phyloP scores from a whole-genome alignment of 2,888 invertebrate genomes.

The Macropis europaea region DNA sequence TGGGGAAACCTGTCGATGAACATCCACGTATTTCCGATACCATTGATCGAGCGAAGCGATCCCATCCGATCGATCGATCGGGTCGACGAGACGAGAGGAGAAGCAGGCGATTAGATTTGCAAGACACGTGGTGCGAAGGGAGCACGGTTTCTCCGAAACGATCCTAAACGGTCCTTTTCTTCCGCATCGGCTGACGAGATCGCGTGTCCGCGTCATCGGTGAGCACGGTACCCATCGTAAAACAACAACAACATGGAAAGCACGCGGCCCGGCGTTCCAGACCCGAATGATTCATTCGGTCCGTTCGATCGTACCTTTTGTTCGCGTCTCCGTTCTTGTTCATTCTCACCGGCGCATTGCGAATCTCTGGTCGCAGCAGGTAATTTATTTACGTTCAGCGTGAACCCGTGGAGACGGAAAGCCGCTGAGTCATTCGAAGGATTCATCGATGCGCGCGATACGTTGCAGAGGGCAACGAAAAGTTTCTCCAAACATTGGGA shows the following conservation, averaged over 20 bases:
- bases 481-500: too few species aligned
- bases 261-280: too few species aligned
- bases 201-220: too few species aligned
- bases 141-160: too few species aligned
- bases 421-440: constrained; percentile 14
- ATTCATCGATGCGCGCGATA: not conserved
- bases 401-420: not conserved
- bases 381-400: constrained; percentile 18
- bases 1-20: constrained; percentile 60
- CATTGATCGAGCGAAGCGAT: constrained; percentile 43
- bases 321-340: not conserved
- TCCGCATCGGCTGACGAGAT: too few species aligned
- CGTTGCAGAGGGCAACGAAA: too few species aligned
- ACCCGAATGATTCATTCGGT: too few species aligned
- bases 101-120: not conserved
- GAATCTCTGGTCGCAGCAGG: not conserved
- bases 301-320: too few species aligned
- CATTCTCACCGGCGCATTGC: not conserved
- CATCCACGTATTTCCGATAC: constrained; percentile 51
- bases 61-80: constrained; percentile 25
- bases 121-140: not conserved
- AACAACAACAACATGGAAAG: too few species aligned
- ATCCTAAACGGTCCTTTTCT: too few species aligned
- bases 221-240: too few species aligned
- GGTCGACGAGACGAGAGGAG: too few species aligned